Evolutionary conservation across 1,140 invertebrate species (phyloP), one percentile per base, ranked within the genome.

Genomic region (Drosophila pectinifera): DNA sequence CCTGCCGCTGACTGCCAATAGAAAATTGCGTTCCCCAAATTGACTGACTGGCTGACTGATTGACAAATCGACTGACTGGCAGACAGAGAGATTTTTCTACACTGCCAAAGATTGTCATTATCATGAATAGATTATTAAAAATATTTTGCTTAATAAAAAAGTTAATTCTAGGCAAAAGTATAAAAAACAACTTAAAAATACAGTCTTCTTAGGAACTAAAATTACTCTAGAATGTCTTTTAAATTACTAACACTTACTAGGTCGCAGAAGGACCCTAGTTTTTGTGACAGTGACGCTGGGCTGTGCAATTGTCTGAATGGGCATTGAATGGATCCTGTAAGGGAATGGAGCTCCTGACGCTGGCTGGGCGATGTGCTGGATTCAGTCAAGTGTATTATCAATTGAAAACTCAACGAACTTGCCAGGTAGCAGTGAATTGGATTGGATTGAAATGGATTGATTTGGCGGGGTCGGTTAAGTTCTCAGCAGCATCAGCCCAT

Each of bases 351-450:
- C 13, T 54, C 13, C 73, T 36, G 28, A 13, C 28, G 3, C 6
- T 10, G 54, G 31, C 26, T 8, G 31, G 22, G 43, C 42, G 26
- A 24, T 53, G 41, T 16, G 53, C 39, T 41, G 67, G 56, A 51
- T 59, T 61, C 82, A 86, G 83, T 86, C 78, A 88, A 86, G 78
- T 82, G 82, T 82, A 79, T 83, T 86, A 88, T 88, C 83, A 88
- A 88, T 88, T 82, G 83, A 73, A 86, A 80, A 69, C 73, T 74
- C 81, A 86, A 79, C 79, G 62, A 82, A 86, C 83, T 88, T 70
- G 78, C 59, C 70, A 79, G 80, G 61, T 79, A 62, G 41, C 64
- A 51, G 20, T 48, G 59, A 75, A 75, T 75, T 55, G 58, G 72
- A 68, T 57, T 76, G 57, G 34, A 65, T 73, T 69, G 76, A 62